Evolutionary conservation across 2,113 vertebrate species (phyloP), one percentile per base, ranked within the genome.

Genomic region (Microcebus tavaratra): DNA sequence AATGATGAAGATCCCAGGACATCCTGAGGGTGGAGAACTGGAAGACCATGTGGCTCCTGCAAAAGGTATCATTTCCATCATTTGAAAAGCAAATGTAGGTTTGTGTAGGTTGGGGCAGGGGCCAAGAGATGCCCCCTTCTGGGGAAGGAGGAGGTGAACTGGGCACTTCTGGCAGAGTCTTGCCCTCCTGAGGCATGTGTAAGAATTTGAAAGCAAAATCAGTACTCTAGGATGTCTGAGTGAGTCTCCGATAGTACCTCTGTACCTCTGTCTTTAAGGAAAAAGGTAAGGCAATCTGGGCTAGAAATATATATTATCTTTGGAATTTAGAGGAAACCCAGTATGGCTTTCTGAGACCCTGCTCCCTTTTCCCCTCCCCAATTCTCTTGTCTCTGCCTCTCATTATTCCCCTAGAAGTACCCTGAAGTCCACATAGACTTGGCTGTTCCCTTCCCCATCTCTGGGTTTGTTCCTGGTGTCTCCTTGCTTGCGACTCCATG

Each of bases 51-150:
- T 95, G 11, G 61, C 55, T 36, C 61, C 95, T 79, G 50, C 63
- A 3, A 98, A 96, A 98, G 98, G 98, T 99, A 98, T 88, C 1
- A 6, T 67, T 31, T 2, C 12, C 10, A 1, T 29, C 15, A 5
- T 63, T 3, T 70, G 89, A 79, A 50, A 45, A 63, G 80, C 25
- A 36, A 29, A 27, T 61, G 59, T 27, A 27, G 59, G 27, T 29
- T 29, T 63, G 0, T 11, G 23, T 18, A 55, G 75, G 29, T 5
- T 61, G 86, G 17, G 72, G 34, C 6, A 23, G 68, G 42, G 34
- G 25, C 12, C 5, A 0, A 50, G 50, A 68, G 48, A 17, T 50
- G 48, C 6, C 36, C 39, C 79, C 12, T 18, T 73, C 55, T 8
- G 8, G 29, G 59, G 61, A 21, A 63, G 42, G 50, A 21, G 5